Evolutionary conservation across 2,888 invertebrate genomes (phyloP).

Genomic region (Ceriagrion tenellum): DNA sequence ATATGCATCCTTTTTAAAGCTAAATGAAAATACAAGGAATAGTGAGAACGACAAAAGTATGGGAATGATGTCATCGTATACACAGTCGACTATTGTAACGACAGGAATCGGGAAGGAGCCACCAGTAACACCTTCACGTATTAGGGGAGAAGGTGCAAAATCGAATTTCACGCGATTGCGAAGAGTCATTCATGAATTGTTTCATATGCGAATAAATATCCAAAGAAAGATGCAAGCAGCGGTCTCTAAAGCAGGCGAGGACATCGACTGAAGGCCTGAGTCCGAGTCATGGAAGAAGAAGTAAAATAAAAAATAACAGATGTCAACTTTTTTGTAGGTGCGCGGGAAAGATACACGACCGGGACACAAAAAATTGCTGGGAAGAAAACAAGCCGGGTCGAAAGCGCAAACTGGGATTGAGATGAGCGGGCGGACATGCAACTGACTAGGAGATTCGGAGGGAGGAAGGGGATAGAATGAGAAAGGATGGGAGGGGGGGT

Average conservation of each 20-base stretch:
- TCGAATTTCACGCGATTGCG: too few species aligned
- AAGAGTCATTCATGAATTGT: background rate
- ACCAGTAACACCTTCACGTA: too few species aligned
- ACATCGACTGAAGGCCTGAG: background rate
- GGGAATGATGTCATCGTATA: too few species aligned
- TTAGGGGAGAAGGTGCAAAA: too few species aligned
- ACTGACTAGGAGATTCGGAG: background rate
- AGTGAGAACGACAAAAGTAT: too few species aligned
- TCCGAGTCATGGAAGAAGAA: background rate
- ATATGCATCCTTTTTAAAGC: too few species aligned
- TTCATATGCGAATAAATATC: background rate
- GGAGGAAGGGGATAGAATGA: background rate
- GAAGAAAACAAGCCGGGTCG: conserved; percentile 15
- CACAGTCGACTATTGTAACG: too few species aligned
- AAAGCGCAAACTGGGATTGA: background rate
- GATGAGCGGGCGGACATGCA: background rate
- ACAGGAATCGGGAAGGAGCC: too few species aligned
- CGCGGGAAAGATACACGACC: background rate
- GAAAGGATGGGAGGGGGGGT: background rate
- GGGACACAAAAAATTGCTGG: background rate
- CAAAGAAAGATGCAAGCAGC: background rate
- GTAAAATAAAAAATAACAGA: background rate
- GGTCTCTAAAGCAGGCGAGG: background rate
- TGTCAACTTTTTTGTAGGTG: background rate
- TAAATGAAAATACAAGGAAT: too few species aligned